Conservation (phyloP, 2,888 invertebrate genomes). For the Catonia carolina region DNA sequence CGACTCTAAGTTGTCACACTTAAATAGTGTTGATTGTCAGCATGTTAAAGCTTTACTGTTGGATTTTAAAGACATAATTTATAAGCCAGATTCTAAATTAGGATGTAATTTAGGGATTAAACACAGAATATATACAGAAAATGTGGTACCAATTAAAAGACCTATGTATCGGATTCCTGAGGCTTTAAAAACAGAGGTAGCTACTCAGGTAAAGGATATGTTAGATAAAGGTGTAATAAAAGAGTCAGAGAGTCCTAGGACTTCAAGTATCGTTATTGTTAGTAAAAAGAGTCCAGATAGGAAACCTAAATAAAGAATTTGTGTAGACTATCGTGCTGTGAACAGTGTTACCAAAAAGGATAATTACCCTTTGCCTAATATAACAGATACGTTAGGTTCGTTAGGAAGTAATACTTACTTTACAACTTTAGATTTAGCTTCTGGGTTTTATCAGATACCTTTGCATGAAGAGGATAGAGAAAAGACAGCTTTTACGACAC, state of each 20-base stretch:
- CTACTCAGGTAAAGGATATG: constrained; percentile 31
- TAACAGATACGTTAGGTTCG: constrained; percentile 35
- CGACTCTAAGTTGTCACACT: no score
- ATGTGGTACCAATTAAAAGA: background rate
- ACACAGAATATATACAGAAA: background rate
- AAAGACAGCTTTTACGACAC: constrained; percentile 38
- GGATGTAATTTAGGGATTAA: background rate
- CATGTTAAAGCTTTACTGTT: background rate
- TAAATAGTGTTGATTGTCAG: no score
- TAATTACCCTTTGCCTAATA: no score
- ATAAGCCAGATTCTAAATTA: background rate
- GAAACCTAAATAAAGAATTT: constrained; percentile 30
- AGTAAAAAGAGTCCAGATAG: constrained; percentile 37
- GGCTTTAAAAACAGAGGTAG: constrained; percentile 5
- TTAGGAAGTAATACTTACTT: constrained; percentile 32
- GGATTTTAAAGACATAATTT: background rate
- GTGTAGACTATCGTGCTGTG: constrained; percentile 36
- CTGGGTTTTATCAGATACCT: constrained; percentile 38
- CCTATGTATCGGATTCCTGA: background rate
- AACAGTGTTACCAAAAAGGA: constrained; percentile 36
- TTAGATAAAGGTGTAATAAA: constrained; percentile 32
- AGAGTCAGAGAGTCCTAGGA: constrained; percentile 38
- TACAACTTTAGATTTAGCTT: constrained; percentile 34
- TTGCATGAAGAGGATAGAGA: constrained; percentile 33
- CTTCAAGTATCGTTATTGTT: constrained; percentile 39